A percentile compares a stretch with the other conserved stretches of the same genome.
phyloP scores from a whole-genome alignment of 1,140 invertebrate genomes.

The Delia radicum region DNA sequence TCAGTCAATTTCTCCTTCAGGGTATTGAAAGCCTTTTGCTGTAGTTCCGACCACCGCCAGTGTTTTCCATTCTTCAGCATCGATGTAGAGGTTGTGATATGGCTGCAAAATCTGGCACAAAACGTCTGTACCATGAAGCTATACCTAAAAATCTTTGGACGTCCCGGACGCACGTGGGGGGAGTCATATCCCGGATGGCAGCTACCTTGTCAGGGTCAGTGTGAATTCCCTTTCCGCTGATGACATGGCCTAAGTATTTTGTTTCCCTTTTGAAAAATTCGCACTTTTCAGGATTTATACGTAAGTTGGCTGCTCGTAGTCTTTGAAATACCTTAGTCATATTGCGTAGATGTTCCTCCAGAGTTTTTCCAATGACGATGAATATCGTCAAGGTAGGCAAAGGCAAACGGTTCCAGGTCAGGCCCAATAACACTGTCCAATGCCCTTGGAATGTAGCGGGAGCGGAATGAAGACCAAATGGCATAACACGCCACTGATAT shows the following conservation, averaged over 20 bases:
- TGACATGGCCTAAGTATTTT: conserved; percentile 31
- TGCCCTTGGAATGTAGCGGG: not conserved
- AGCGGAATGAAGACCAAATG: too few species aligned
- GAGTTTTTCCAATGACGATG: not conserved
- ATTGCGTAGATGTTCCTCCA: not conserved
- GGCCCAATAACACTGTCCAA: too few species aligned
- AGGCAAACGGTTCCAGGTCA: not conserved
- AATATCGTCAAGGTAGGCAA: not conserved
- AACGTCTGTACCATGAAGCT: too few species aligned
- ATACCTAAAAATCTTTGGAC: conserved; percentile 45
- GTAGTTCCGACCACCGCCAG: not conserved
- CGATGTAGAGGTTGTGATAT: conserved; percentile 44
- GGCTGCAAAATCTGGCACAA: too few species aligned
- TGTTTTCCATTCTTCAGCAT: not conserved
- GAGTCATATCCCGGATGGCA: conserved; percentile 16
- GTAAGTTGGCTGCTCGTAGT: not conserved
- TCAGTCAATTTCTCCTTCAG: not conserved
- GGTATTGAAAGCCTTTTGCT: not conserved
- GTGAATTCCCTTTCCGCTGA: not conserved
- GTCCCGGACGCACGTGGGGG: conserved; percentile 22
- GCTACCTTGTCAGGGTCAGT: conserved; percentile 28
- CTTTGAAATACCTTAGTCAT: not conserved
- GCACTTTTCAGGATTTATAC: not conserved
- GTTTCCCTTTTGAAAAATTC: not conserved
- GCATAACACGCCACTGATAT: too few species aligned